phyloP scores from a whole-genome alignment of 2,797 vertebrate species.

The Oceanodroma leucorhoa region DNA sequence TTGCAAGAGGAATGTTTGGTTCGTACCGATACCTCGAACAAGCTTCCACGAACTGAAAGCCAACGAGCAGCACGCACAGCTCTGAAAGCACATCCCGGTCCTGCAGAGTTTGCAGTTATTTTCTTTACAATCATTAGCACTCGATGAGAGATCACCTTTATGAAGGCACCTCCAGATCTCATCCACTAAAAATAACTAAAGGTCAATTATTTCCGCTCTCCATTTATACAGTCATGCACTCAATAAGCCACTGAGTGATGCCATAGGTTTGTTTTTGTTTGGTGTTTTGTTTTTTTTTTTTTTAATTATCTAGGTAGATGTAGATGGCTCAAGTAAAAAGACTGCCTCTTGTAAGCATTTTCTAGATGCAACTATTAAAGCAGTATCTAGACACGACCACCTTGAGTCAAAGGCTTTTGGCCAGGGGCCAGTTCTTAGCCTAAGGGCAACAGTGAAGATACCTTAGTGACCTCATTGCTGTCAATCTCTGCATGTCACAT shows the following conservation, averaged over 20 bases:
- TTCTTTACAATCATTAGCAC: not conserved
- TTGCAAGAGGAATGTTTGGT: not conserved
- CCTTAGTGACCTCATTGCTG: not conserved
- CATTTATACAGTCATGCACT: not conserved
- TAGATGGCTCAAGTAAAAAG: not conserved
- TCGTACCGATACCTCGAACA: fast-evolving
- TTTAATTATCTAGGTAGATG: not conserved
- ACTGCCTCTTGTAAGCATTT: not conserved
- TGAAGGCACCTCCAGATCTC: not conserved
- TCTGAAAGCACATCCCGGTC: not conserved
- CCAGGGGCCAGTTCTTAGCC: not conserved
- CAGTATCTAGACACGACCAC: not conserved
- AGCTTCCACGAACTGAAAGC: not conserved
- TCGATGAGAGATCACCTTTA: not conserved
- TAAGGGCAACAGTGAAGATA: not conserved
- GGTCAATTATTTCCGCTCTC: not conserved
- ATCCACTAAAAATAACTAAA: not conserved
- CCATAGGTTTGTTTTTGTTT: fast-evolving
- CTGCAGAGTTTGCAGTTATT: not conserved
- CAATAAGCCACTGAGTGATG: not conserved
- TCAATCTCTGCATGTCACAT: not conserved
- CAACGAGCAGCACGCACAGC: fast-evolving
- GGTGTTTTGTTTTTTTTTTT: too few species aligned
- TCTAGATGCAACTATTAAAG: not conserved
- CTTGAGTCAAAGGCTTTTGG: not conserved